These are phyloP conservation scores for Caenorhabditis sulstoni DNA, from an alignment of 2,888 invertebrate species.

Conservation along the genomic window DNA sequence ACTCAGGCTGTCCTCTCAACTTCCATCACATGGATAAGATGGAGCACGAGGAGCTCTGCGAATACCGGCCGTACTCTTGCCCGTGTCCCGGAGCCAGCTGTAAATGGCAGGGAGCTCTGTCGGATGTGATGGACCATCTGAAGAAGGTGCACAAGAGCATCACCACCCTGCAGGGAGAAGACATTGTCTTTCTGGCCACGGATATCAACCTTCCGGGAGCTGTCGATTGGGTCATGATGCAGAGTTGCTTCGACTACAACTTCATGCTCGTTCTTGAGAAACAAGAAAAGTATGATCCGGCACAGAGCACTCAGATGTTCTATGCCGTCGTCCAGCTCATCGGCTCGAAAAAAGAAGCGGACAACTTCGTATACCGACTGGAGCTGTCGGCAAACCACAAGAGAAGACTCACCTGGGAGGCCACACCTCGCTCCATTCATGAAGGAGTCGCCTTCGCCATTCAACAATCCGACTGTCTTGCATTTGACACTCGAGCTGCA, in stretches of 20 bases:
- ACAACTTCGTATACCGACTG: constrained; percentile 97
- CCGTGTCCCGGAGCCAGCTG: constrained; percentile 99
- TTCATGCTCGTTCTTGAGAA: constrained; percentile 95
- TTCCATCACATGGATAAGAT: constrained; percentile 89
- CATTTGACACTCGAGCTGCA: constrained; percentile 98
- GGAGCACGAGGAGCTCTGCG: constrained; percentile 98
- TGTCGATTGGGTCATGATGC: constrained; percentile 90
- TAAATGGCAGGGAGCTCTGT: constrained; percentile 98
- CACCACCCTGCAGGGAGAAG: constrained; percentile 97
- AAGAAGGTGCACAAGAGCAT: constrained; percentile 94
- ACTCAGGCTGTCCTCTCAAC: constrained; percentile 89
- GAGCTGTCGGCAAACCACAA: constrained; percentile 96
- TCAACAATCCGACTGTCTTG: constrained; percentile 96
- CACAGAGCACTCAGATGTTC: constrained; percentile 83
- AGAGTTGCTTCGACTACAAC: constrained; percentile 98
- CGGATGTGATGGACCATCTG: constrained; percentile 98
- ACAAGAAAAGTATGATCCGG: constrained; percentile 92
- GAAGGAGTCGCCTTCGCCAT: constrained; percentile 97
- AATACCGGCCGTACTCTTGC: constrained; percentile 97
- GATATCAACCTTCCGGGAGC: constrained; percentile 97
- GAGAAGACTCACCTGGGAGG: constrained; percentile 97
- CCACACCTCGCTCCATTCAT: constrained; percentile 97
- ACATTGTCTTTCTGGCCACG: constrained; percentile 98
- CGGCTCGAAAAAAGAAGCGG: constrained; percentile 98
- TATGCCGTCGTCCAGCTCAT: constrained; percentile 97